phyloP scores from a whole-genome alignment of 2,797 vertebrate species.

The Gadopsis bispinosus region DNA sequence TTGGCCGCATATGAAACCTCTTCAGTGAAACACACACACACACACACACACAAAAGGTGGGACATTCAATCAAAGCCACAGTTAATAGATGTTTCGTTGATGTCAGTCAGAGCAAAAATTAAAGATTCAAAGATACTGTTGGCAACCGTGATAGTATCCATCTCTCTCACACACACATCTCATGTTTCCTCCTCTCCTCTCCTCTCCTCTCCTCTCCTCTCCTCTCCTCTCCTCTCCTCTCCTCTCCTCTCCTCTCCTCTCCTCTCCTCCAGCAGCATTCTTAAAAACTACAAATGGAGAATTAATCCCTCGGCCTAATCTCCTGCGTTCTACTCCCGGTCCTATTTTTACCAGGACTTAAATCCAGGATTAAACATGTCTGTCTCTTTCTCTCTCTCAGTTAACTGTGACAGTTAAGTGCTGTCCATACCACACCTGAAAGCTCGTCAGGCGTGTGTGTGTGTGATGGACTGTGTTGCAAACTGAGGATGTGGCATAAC shows the following conservation, averaged over 20 bases:
- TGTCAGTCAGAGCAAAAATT: background rate
- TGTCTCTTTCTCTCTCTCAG: conserved; percentile 27
- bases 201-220: background rate
- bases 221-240: no score
- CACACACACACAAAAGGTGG: background rate
- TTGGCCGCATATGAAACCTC: background rate
- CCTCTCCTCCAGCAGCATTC: no score
- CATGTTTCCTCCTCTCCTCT: no score
- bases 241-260: background rate
- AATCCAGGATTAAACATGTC: conserved; percentile 66
- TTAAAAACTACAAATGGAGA: conserved; percentile 68
- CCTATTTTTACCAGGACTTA: conserved; percentile 80
- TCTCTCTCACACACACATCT: background rate
- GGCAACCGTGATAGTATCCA: background rate
- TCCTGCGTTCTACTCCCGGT: conserved; percentile 58
- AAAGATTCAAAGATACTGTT: background rate
- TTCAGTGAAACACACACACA: background rate
- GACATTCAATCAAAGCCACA: background rate
- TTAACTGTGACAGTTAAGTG: conserved; percentile 40
- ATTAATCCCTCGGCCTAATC: conserved; percentile 79
- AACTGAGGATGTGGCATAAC: conserved; percentile 23
- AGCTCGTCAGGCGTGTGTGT: conserved; percentile 25
- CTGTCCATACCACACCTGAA: conserved; percentile 35
- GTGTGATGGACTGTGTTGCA: conserved; percentile 4
- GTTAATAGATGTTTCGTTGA: background rate